phyloP scores from a whole-genome alignment of 2,113 vertebrate species.

The Myotis lucifugus region DNA sequence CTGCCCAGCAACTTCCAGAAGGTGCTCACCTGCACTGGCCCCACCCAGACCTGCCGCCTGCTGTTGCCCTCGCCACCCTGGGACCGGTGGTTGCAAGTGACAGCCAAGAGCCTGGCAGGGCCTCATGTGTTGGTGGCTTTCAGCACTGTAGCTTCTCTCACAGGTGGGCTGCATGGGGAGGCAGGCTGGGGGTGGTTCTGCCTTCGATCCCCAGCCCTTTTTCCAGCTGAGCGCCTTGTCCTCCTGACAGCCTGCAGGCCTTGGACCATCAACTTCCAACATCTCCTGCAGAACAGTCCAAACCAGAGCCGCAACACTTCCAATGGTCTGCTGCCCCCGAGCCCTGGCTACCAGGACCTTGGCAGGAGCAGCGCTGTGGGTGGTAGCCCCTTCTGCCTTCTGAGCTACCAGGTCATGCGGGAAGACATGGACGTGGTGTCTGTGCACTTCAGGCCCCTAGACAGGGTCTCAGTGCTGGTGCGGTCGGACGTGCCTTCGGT shows the following conservation, averaged over 20 bases:
- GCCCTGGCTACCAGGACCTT: background rate
- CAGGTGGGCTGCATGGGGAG: slow-evolving; percentile 87
- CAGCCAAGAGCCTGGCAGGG: slow-evolving; percentile 84
- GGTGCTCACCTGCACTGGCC: slow-evolving; percentile 85
- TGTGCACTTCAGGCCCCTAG: slow-evolving; percentile 87
- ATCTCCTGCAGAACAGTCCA: slow-evolving; percentile 66
- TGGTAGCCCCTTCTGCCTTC: slow-evolving; percentile 82
- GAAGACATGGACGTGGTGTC: slow-evolving; percentile 94
- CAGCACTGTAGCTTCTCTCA: slow-evolving; percentile 85
- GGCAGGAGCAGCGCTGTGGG: background rate
- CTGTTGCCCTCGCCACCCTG: slow-evolving; percentile 89
- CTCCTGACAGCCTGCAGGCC: slow-evolving; percentile 82
- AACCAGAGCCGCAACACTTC: slow-evolving; percentile 75
- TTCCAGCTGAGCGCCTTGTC: background rate
- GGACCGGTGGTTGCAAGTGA: slow-evolving; percentile 92
- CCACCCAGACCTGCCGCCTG: slow-evolving; percentile 80
- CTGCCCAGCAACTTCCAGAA: slow-evolving; percentile 84
- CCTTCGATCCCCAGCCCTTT: background rate
- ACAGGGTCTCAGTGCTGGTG: slow-evolving; percentile 83
- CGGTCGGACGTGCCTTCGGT: slow-evolving; percentile 84
- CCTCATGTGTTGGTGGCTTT: slow-evolving; percentile 82
- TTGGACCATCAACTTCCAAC: slow-evolving; percentile 60
- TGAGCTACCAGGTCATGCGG: slow-evolving; percentile 86
- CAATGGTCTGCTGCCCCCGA: fast-evolving
- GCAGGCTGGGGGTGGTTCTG: slow-evolving; percentile 49